phyloP scores from a whole-genome alignment of 2,113 vertebrate genomes.

The Pteronura brasiliensis region DNA sequence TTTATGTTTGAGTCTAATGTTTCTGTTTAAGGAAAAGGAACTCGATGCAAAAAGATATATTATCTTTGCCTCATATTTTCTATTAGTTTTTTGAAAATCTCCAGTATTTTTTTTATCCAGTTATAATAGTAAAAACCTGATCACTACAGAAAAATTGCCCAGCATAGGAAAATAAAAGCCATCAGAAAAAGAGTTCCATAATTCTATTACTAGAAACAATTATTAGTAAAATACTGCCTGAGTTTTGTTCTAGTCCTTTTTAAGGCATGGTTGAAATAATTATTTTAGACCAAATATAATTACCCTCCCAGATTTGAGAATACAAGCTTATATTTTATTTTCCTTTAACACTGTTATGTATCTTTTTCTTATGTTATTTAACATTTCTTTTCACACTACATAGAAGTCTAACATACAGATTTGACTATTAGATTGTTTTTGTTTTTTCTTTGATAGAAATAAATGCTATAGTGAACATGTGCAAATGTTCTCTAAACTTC shows the following conservation, averaged over 20 bases:
- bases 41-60: not conserved
- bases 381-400: not conserved
- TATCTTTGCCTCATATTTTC: not conserved
- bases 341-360: not conserved
- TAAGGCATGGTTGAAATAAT: not conserved
- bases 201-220: not conserved
- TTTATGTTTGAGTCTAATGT: not conserved
- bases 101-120: not conserved
- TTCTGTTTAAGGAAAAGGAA: not conserved
- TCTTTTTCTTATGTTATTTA: not conserved
- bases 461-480: not conserved
- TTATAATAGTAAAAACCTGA: not conserved
- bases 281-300: slow-evolving; percentile 11
- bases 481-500: not conserved
- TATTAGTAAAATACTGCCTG: not conserved
- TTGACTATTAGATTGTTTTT: not conserved
- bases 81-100: not conserved
- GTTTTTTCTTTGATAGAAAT: not conserved
- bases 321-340: not conserved
- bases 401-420: not conserved
- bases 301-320: not conserved
- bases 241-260: not conserved
- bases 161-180: not conserved
- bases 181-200: not conserved
- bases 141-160: not conserved